These are phyloP conservation scores for Lutjanus argentimaculatus DNA, from an alignment of 2,797 vertebrate species.

Conservation along the genomic window DNA sequence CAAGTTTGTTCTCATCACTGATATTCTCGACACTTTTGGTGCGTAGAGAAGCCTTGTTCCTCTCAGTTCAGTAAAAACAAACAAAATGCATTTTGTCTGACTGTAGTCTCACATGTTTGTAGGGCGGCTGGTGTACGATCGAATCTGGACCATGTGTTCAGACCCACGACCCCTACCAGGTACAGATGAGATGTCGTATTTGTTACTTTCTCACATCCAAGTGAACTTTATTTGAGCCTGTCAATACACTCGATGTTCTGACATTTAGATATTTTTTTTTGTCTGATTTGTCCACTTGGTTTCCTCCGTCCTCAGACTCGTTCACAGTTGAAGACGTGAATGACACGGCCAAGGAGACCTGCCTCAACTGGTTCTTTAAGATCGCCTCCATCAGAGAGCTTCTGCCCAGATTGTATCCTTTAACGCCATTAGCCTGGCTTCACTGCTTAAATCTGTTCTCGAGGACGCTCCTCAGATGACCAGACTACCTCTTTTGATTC, in stretches of 20 bases:
- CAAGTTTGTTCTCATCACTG: constrained; percentile 99
- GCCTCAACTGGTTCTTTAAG: constrained; percentile 99
- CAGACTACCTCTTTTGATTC: neutral
- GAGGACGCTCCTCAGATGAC: neutral
- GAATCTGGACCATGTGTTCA: constrained; percentile 95
- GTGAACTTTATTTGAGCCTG: neutral
- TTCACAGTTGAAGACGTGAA: constrained; percentile 93
- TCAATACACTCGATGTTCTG: neutral
- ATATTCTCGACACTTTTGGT: constrained; percentile 99
- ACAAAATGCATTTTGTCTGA: neutral
- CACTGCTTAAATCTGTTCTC: neutral
- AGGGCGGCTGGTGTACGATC: constrained; percentile 97
- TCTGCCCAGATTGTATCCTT: constrained; percentile 96
- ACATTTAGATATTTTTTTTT: neutral
- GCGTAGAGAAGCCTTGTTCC: constrained; percentile 54
- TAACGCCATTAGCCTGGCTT: neutral
- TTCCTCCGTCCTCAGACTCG: constrained; percentile 82
- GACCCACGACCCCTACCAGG: constrained; percentile 88
- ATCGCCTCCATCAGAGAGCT: constrained; percentile 99
- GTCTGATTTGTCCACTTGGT: neutral
- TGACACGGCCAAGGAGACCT: constrained; percentile 97
- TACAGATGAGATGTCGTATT: constrained; percentile 60
- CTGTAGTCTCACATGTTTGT: constrained; percentile 2
- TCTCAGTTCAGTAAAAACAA: neutral
- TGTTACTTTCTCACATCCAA: neutral